Conservation (phyloP, 2,797 vertebrate species). For the Momotus momota region DNA sequence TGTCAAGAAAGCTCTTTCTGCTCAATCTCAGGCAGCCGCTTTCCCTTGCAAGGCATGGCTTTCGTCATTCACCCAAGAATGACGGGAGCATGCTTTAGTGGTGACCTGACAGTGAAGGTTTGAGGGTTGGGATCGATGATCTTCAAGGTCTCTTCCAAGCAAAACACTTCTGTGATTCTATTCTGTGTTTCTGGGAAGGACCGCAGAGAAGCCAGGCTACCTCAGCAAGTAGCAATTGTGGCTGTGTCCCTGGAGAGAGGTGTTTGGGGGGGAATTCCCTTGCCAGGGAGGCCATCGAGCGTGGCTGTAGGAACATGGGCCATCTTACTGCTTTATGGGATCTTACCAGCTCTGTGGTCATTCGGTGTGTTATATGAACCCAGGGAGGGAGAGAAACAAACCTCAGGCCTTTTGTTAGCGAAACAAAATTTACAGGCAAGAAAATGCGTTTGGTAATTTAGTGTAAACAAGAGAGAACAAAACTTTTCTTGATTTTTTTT, state of each 20-base stretch:
- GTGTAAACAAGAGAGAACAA: slow-evolving; percentile 23
- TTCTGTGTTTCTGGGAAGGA: not conserved
- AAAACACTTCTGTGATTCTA: not conserved
- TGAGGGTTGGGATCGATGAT: not conserved
- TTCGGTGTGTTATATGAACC: not conserved
- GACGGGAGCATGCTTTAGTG: not conserved
- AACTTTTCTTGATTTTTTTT: not conserved
- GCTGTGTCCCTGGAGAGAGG: not conserved
- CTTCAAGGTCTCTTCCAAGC: not conserved
- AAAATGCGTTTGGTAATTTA: not conserved
- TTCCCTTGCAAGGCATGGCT: not conserved
- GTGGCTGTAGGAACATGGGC: accelerated
- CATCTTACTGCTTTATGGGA: not conserved
- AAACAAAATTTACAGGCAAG: slow-evolving; percentile 1
- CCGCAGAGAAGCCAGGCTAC: not conserved
- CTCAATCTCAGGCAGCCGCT: not conserved
- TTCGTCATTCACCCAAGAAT: not conserved
- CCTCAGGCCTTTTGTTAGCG: accelerated
- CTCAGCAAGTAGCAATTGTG: accelerated
- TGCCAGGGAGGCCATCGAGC: not conserved
- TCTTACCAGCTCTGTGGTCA: not conserved
- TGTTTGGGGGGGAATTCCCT: not conserved
- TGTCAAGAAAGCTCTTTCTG: not conserved
- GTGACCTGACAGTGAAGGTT: not conserved
- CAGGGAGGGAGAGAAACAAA: not conserved